Evolutionary conservation across 2,113 vertebrate genomes (phyloP).

Genomic region (Microcebus lehilahytsara): DNA sequence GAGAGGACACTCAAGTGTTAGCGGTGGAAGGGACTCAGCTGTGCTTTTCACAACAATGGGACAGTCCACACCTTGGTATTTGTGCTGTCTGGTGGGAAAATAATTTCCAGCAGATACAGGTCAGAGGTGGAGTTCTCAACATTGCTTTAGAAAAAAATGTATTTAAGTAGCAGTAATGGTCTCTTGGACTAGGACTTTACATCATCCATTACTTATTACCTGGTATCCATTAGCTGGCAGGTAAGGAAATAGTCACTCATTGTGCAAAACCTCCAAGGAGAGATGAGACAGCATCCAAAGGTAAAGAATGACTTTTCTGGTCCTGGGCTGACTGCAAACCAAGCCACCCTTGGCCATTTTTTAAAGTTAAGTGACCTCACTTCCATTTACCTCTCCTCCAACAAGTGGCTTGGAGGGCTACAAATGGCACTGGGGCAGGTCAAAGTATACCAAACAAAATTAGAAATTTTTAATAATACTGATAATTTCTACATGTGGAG

Average conservation of each 20-base stretch:
- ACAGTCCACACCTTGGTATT: not conserved
- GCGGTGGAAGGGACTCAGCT: not conserved
- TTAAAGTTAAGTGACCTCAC: not conserved
- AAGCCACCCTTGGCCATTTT: not conserved
- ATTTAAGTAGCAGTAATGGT: not conserved
- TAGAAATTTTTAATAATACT: not conserved
- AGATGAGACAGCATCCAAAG: not conserved
- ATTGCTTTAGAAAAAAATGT: not conserved
- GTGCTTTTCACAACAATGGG: accelerated
- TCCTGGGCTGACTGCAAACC: not conserved
- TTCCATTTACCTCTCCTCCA: not conserved
- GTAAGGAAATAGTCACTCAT: not conserved
- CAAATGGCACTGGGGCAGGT: not conserved
- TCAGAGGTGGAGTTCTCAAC: too few species aligned
- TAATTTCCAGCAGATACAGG: not conserved
- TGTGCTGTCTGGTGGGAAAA: not conserved
- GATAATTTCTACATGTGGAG: not conserved
- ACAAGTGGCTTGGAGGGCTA: not conserved
- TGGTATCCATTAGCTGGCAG: not conserved
- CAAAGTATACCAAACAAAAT: not conserved
- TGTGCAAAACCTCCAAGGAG: not conserved
- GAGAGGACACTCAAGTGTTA: not conserved
- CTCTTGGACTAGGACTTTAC: not conserved
- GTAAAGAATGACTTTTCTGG: not conserved
- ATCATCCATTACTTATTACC: not conserved